Conservation (phyloP, 1,140 invertebrate genomes). For the Paramacrobiotus metropolitanus region DNA sequence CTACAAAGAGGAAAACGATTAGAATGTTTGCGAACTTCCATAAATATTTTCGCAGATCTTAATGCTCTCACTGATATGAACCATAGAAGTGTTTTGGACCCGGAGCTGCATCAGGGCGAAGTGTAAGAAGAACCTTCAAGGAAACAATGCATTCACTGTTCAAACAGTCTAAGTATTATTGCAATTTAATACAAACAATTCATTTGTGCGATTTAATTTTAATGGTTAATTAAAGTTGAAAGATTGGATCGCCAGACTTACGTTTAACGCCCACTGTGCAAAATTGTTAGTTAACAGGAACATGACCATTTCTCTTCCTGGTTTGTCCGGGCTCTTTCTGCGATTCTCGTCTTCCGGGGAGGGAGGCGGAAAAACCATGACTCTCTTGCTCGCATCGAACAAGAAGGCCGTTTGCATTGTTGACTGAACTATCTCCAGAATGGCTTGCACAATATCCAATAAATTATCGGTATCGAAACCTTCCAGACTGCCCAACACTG, state of each 20-base stretch:
- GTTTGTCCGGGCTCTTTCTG: neutral
- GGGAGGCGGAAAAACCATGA: neutral
- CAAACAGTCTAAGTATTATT: neutral
- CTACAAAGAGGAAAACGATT: conserved; percentile 41
- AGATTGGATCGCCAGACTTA: neutral
- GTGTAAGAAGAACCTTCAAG: too few relatives aligned
- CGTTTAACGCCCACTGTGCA: conserved; percentile 68
- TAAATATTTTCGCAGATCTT: neutral
- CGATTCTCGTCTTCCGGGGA: neutral
- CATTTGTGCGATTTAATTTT: neutral
- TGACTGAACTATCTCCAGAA: conserved; percentile 29
- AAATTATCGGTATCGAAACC: neutral
- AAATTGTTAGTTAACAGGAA: conserved; percentile 69
- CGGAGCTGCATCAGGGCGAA: conserved; percentile 56
- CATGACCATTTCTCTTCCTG: conserved; percentile 52
- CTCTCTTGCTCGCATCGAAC: conserved; percentile 40
- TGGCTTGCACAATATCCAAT: neutral
- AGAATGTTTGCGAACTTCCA: conserved; percentile 47
- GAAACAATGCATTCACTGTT: conserved; percentile 42
- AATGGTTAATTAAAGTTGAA: neutral
- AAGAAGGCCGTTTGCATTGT: conserved; percentile 83
- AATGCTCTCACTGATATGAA: neutral
- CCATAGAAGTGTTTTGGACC: conserved; percentile 28
- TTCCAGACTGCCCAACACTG: conserved; percentile 50
- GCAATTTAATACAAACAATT: neutral